phyloP scores from a whole-genome alignment of 2,113 vertebrate species.

The Naja naja region DNA sequence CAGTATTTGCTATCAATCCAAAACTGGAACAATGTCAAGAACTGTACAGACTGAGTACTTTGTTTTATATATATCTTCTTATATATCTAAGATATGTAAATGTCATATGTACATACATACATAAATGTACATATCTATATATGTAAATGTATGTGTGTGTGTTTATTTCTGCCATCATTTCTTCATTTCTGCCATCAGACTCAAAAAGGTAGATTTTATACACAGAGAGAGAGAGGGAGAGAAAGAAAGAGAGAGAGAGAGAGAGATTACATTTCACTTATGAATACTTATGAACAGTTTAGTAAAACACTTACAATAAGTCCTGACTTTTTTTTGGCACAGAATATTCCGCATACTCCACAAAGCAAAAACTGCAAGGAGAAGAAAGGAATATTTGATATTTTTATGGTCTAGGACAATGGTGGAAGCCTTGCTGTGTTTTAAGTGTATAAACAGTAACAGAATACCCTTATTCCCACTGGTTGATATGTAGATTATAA shows the following conservation, averaged over 20 bases:
- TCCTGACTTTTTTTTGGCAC: constrained; percentile 94
- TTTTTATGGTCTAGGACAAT: constrained; percentile 11
- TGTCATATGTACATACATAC: too few species aligned
- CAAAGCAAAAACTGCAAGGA: constrained; percentile 90
- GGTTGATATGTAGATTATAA: constrained; percentile 38
- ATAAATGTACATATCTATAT: too few species aligned
- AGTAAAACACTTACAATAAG: constrained; percentile 86
- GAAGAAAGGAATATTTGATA: constrained; percentile 38
- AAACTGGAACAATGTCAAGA: background rate
- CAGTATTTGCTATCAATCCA: background rate
- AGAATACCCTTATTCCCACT: constrained; percentile 3
- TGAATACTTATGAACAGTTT: constrained; percentile 20
- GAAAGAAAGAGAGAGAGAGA: too few species aligned
- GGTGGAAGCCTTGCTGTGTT: constrained; percentile 7
- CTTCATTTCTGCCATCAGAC: too few species aligned
- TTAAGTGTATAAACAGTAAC: constrained; percentile 18
- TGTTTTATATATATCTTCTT: background rate
- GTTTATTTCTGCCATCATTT: too few species aligned
- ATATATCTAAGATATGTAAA: too few species aligned
- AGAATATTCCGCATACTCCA: constrained; percentile 92
- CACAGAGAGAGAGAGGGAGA: too few species aligned
- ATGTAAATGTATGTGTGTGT: too few species aligned
- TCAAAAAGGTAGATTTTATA: too few species aligned
- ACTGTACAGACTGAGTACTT: background rate
- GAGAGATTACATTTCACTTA: constrained; percentile 35